Conservation (phyloP, 1,140 invertebrate species). For the Megalonaias nervosa region DNA sequence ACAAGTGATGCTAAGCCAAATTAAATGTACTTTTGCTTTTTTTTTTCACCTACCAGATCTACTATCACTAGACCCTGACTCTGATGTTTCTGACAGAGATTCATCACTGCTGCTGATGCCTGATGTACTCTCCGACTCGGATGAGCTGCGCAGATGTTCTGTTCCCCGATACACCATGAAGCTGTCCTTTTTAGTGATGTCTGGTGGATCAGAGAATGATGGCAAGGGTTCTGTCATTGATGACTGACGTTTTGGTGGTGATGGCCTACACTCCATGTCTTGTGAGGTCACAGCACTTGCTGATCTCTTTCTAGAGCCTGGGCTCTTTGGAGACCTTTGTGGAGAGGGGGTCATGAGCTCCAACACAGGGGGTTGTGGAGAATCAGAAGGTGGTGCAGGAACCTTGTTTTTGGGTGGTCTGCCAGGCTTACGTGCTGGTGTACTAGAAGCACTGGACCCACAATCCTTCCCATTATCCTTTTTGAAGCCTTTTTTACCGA, state of each 20-base stretch:
- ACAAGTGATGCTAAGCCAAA: neutral
- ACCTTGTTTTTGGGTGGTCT: conserved; percentile 46
- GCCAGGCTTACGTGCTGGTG: conserved; percentile 48
- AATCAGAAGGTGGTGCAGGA: conserved; percentile 36
- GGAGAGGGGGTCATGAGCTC: conserved; percentile 45
- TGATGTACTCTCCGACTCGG: conserved; percentile 63
- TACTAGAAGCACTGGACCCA: conserved; percentile 29
- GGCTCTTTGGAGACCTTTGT: conserved; percentile 37
- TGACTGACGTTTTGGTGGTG: conserved; percentile 56
- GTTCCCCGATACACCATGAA: conserved; percentile 59
- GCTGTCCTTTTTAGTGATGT: conserved; percentile 57
- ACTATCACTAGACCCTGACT: conserved; percentile 60
- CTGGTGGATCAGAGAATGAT: conserved; percentile 50
- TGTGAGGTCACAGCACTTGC: conserved; percentile 53
- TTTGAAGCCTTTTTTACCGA: conserved; percentile 81
- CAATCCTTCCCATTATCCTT: conserved; percentile 35
- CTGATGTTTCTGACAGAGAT: conserved; percentile 58
- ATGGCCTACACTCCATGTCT: conserved; percentile 43
- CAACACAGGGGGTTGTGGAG: conserved; percentile 49
- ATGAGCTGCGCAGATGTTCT: conserved; percentile 58
- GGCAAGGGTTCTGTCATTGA: conserved; percentile 42
- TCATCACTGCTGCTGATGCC: conserved; percentile 64
- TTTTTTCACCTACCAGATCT: conserved; percentile 50
- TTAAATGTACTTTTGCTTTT: neutral
- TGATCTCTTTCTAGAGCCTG: conserved; percentile 56